Evolutionary conservation across 2,888 invertebrate genomes (phyloP).

Genomic region (Euspilapteryx auroguttella): DNA sequence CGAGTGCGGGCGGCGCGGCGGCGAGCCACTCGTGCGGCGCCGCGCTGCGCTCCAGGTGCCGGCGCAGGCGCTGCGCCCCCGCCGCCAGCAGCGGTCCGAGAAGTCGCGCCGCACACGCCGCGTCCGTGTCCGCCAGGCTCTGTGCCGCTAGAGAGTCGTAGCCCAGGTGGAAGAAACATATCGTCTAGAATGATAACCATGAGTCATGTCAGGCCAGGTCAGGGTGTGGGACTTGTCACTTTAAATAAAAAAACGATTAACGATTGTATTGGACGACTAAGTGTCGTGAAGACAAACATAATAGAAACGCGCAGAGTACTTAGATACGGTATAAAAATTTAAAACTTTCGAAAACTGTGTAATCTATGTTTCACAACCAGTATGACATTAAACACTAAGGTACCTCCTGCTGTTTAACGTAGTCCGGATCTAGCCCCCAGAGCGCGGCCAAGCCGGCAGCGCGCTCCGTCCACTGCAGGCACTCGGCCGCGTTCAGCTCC

Average conservation of each 20-base stretch:
- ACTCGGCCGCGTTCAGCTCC: constrained; percentile 36
- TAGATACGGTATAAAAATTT: too few species aligned
- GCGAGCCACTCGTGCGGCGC: constrained; percentile 69
- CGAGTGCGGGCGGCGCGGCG: constrained; percentile 74
- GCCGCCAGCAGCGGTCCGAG: constrained; percentile 75
- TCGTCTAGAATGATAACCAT: constrained; percentile 43
- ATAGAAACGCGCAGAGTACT: too few species aligned
- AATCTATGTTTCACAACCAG: too few species aligned
- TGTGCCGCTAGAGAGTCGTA: constrained; percentile 64
- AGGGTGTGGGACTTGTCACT: too few species aligned
- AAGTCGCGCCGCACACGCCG: constrained; percentile 70
- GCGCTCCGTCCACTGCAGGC: constrained; percentile 69
- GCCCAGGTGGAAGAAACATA: constrained; percentile 65
- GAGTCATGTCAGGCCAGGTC: too few species aligned
- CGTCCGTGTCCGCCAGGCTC: constrained; percentile 16
- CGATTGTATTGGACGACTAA: too few species aligned
- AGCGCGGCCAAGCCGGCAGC: constrained; percentile 70
- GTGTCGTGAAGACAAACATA: too few species aligned
- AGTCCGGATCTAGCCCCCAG: constrained; percentile 77
- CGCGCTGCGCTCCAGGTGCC: constrained; percentile 62
- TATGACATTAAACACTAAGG: too few species aligned
- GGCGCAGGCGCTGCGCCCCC: constrained; percentile 78
- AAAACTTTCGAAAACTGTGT: too few species aligned
- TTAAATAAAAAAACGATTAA: too few species aligned
- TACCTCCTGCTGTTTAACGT: constrained; percentile 79